A percentile compares a stretch with the other conserved stretches of the same genome.
Evolutionary conservation across 2,113 vertebrate genomes (phyloP).

Genomic region (Atherinomorus stipes): DNA sequence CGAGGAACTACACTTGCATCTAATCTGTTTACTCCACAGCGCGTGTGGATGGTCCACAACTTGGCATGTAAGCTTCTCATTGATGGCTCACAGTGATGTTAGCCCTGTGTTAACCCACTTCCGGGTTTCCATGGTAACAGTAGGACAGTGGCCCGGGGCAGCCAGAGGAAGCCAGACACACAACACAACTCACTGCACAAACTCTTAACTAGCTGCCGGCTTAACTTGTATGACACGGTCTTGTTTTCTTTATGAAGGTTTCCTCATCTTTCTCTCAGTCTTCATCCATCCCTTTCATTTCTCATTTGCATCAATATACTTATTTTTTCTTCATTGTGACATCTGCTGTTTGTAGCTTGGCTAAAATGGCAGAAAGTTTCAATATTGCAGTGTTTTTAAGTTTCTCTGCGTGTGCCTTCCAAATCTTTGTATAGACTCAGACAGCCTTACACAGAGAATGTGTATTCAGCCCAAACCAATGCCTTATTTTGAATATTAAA

Average conservation of each 20-base stretch:
- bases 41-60: slow-evolving; percentile 18
- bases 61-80: slow-evolving; percentile 43
- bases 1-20: slow-evolving; percentile 3
- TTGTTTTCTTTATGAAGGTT: not conserved
- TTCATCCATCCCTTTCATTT: not conserved
- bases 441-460: too few relatives aligned
- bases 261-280: slow-evolving; percentile 7
- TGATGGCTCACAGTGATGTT: slow-evolving; percentile 60
- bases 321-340: not conserved
- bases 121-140: slow-evolving; percentile 77
- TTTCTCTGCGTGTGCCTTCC: not conserved
- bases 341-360: not conserved
- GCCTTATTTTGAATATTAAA: not conserved
- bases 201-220: slow-evolving; percentile 30
- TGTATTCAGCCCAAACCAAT: not conserved
- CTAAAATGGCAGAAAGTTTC: not conserved
- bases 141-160: slow-evolving; percentile 60
- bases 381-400: not conserved
- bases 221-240: not conserved
- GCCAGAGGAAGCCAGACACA: slow-evolving; percentile 56
- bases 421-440: not conserved
- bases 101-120: slow-evolving; percentile 74
- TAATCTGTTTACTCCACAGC: slow-evolving; percentile 33
- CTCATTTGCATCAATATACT: not conserved
- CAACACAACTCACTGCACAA: slow-evolving; percentile 49